phyloP scores from a whole-genome alignment of 2,797 vertebrate species.

The Morelia viridis region DNA sequence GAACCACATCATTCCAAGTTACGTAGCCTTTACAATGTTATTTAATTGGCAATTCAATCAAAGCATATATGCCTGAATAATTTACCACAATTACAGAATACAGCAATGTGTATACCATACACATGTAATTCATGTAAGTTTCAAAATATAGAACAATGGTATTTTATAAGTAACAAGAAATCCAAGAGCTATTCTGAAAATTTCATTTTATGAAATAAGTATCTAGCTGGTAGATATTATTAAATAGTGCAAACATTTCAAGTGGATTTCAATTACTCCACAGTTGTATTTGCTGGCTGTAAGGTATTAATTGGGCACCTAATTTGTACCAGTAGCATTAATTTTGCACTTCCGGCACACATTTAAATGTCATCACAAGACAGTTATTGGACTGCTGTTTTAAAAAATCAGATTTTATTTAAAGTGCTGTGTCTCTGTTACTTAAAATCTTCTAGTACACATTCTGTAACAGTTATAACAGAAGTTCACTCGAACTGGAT shows the following conservation, averaged over 20 bases:
- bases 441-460: not conserved
- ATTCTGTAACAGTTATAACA: not conserved
- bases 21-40: not conserved
- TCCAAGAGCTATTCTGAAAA: not conserved
- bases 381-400: slow-evolving; percentile 7
- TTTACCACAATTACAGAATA: slow-evolving; percentile 34
- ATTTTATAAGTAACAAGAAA: not conserved
- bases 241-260: not conserved
- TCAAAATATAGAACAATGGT: not conserved
- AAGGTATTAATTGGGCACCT: not conserved
- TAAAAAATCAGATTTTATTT: slow-evolving; percentile 38
- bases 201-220: not conserved
- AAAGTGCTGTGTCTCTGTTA: slow-evolving; percentile 41
- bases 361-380: slow-evolving; percentile 13
- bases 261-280: slow-evolving; percentile 22
- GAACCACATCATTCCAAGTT: not conserved
- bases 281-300: not conserved
- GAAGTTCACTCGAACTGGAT: not conserved
- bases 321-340: not conserved
- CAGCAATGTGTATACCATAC: slow-evolving; percentile 6
- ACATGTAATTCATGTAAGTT: slow-evolving; percentile 36
- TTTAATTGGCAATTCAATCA: slow-evolving; percentile 14
- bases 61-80: slow-evolving; percentile 10
- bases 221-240: not conserved
- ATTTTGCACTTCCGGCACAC: too few species aligned